phyloP scores from a whole-genome alignment of 1,140 invertebrate genomes.

The Vanessa tameamea region DNA sequence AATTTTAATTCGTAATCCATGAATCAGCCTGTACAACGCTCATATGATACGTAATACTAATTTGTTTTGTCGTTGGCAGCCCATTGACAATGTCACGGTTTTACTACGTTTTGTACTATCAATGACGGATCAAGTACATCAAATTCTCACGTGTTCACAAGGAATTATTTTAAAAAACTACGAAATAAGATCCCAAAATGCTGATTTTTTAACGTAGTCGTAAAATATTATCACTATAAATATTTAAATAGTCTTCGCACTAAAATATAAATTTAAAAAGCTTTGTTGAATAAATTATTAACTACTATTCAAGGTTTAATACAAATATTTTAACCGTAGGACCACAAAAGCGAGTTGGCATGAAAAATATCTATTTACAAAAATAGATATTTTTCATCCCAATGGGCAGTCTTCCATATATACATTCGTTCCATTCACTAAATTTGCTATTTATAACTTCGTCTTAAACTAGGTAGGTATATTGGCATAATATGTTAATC shows the following conservation, averaged over 20 bases:
- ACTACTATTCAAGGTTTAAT: neutral
- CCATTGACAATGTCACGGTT: neutral
- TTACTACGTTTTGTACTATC: neutral
- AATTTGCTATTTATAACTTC: neutral
- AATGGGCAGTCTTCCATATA: constrained; percentile 19
- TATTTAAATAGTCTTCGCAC: too few relatives aligned
- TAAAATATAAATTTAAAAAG: too few relatives aligned
- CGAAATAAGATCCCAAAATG: too few relatives aligned
- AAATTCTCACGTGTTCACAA: too few relatives aligned
- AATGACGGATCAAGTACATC: neutral
- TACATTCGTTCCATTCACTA: neutral
- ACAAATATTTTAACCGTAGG: neutral
- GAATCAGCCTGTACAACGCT: neutral
- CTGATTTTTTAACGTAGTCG: too few relatives aligned
- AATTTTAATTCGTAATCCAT: neutral
- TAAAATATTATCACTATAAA: too few relatives aligned
- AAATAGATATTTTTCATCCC: constrained; percentile 21
- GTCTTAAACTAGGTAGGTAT: too few relatives aligned
- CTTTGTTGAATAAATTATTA: too few relatives aligned
- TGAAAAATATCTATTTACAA: constrained; percentile 6
- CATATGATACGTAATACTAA: neutral
- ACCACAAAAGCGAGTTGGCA: constrained; percentile 15
- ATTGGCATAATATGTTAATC: too few relatives aligned
- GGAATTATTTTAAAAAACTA: too few relatives aligned
- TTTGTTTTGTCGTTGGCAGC: neutral